Evolutionary conservation across 2,888 invertebrate species (phyloP).

Genomic region (Drosophila austrosaltans): DNA sequence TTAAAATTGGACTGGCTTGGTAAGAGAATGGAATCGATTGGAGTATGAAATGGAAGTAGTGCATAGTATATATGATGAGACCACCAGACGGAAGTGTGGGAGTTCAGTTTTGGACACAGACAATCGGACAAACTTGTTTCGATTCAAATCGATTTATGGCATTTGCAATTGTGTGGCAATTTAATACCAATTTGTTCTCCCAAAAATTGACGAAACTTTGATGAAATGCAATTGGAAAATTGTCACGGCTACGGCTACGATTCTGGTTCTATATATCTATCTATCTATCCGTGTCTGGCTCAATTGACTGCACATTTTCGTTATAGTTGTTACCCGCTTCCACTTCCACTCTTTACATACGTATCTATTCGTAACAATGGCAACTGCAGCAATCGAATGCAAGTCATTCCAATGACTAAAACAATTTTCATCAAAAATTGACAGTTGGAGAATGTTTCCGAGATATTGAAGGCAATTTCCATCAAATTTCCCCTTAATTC

Average conservation of each 20-base stretch:
- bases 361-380: conserved; percentile 59
- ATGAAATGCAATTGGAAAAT: conserved; percentile 75
- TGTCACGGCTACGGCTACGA: conserved; percentile 48
- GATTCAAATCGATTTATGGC: conserved; percentile 69
- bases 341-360: conserved; percentile 25
- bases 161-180: conserved; percentile 76
- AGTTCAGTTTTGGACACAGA: conserved; percentile 17
- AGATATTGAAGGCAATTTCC: conserved; percentile 34
- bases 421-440: conserved; percentile 51
- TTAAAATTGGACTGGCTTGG: conserved; percentile 63
- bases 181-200: conserved; percentile 73
- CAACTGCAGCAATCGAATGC: conserved; percentile 45
- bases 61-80: conserved; percentile 4
- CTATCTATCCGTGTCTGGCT: conserved; percentile 27
- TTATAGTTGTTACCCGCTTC: not conserved
- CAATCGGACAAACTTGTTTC: conserved; percentile 27
- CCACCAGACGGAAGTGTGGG: conserved; percentile 18
- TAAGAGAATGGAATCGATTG: conserved; percentile 26
- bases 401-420: conserved; percentile 32
- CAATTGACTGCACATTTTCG: conserved; percentile 22
- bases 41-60: conserved; percentile 14
- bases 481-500: conserved; percentile 44
- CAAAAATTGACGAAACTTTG: conserved; percentile 59
- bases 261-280: not conserved
- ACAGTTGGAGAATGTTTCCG: conserved; percentile 28